Conservation (phyloP, 1,140 invertebrate genomes). For the Helicorthomorpha holstii region DNA sequence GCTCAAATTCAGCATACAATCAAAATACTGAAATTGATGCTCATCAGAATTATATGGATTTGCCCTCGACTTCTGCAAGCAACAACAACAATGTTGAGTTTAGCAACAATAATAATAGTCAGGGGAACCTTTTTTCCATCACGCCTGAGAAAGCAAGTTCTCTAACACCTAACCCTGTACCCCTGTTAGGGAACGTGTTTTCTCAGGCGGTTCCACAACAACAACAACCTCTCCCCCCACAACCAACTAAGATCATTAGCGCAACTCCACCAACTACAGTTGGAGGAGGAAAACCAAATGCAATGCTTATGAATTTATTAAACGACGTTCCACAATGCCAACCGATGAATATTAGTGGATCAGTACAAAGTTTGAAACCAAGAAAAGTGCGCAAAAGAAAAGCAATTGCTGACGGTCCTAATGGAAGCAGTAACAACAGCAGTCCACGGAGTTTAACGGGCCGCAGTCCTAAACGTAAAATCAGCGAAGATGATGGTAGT, state of each 20-base stretch:
- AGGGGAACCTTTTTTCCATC: not conserved
- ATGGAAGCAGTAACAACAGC: no score
- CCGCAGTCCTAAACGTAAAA: slow-evolving; percentile 25
- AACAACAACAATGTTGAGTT: not conserved
- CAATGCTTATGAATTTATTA: slow-evolving; percentile 27
- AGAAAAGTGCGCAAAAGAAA: slow-evolving; percentile 16
- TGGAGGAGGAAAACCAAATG: slow-evolving; percentile 11
- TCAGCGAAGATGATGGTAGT: slow-evolving; percentile 18
- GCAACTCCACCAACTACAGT: not conserved
- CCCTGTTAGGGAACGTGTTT: not conserved
- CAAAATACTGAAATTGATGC: no score
- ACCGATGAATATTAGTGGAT: not conserved
- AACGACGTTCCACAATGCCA: slow-evolving; percentile 20
- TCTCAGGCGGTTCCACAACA: slow-evolving; percentile 3
- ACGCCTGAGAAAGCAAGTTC: slow-evolving; percentile 3
- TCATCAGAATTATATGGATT: no score
- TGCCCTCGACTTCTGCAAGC: no score
- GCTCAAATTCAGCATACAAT: not conserved
- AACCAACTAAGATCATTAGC: slow-evolving; percentile 4
- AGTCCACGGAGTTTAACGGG: slow-evolving; percentile 16
- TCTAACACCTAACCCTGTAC: not conserved
- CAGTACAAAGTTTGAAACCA: slow-evolving; percentile 13
- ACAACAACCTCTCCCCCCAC: slow-evolving; percentile 2
- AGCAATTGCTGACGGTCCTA: slow-evolving; percentile 8
- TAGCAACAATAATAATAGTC: not conserved